A percentile compares a stretch with the other conserved stretches of the same genome.
Conservation (phyloP, 1,140 invertebrate genomes). For the Agrypnia vestita region DNA sequence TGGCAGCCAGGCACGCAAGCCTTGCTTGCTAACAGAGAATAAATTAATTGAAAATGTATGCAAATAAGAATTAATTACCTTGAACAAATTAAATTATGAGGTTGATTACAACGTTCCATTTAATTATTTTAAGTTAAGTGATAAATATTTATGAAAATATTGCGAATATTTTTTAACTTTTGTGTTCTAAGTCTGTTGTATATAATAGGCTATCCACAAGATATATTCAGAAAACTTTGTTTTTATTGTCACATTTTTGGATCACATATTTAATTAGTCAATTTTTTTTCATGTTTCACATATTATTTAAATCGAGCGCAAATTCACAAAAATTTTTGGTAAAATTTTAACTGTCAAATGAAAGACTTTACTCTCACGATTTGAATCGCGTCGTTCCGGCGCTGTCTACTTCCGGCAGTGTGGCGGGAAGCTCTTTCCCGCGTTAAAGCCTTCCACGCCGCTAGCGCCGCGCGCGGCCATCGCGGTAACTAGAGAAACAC, state of each 20-base stretch:
- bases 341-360: constrained; percentile 27
- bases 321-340: too few relatives aligned
- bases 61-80: neutral
- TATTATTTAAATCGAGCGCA: too few relatives aligned
- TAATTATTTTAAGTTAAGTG: too few relatives aligned
- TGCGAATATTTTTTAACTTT: too few relatives aligned
- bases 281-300: too few relatives aligned
- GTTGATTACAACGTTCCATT: neutral
- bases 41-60: neutral
- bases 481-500: neutral
- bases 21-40: neutral
- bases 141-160: too few relatives aligned
- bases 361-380: neutral
- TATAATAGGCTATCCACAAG: too few relatives aligned
- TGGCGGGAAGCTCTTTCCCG: constrained; percentile 47
- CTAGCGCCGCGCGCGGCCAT: constrained; percentile 19
- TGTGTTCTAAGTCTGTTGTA: too few relatives aligned
- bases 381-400: constrained; percentile 37
- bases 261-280: too few relatives aligned
- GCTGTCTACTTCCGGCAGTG: constrained; percentile 48
- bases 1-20: neutral
- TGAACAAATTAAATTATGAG: neutral
- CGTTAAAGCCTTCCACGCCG: constrained; percentile 10
- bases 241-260: too few relatives aligned
- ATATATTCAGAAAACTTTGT: too few relatives aligned